Base-by-base conservation (phyloP, 2,797 vertebrate genomes). In the Pagetopsis macropterus region DNA sequence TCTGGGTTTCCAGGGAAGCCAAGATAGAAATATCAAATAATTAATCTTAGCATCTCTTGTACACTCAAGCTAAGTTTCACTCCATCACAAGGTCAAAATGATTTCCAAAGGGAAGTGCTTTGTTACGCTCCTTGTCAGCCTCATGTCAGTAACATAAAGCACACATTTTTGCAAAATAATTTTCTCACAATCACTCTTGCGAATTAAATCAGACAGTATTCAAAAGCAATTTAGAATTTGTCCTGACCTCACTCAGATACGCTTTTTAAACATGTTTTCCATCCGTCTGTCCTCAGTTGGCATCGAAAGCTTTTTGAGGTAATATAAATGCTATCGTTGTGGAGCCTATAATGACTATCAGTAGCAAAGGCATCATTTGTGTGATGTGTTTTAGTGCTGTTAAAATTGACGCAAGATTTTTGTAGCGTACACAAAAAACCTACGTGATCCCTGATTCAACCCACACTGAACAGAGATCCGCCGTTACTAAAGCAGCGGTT, bases 21-120 rank as follows among this genome's bases (percentile, higher is more conserved):
- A 59, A 76, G 19, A 63, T 63, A 58, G 45, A 70, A 75, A 75
- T 27, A 56, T 68, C 13, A 9, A n/a, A n/a, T 61, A 68, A 62
- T 57, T 31, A 63, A 65, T 40, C 63, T 44, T 14, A 37, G 31
- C n/a, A 76, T 60, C 65, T 75, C 11, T 2, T n/a, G n/a, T n/a
- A n/a, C n/a, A n/a, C n/a, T 72, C 19, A 2, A 78, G 67, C 63
- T 64, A 78, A 74, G 81, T 86, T 81, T 68, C 33, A 45, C 49
- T 64, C 45, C 21, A 65, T 72, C 65, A 54, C 3, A 55, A 61
- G 71, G 75, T 84, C 58, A 84, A 74, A 70, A 37, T 31, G 33
- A 80, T 68, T 43, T 71, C 79, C 62, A 79, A 69, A 69, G 21
- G 17, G 43, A 75, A 59, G n/a, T 55, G 52, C 46, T 82, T 55